These are phyloP conservation scores for Orchestia grillus DNA, from an alignment of 1,140 invertebrate genomes.

Conservation along the genomic window DNA sequence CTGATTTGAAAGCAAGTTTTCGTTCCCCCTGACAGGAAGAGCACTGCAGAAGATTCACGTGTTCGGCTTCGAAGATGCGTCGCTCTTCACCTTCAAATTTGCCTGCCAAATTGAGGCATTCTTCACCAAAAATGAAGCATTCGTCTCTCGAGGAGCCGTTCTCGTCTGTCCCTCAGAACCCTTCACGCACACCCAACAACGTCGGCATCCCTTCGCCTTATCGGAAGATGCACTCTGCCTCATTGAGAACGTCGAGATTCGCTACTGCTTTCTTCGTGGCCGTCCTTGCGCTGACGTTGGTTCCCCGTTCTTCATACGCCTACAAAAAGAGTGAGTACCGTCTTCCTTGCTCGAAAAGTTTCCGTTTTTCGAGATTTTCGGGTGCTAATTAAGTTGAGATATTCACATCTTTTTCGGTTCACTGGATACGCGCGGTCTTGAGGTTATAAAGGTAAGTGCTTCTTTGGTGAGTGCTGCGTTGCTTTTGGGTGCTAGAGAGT, in stretches of 20 bases:
- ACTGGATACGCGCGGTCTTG: too few relatives aligned
- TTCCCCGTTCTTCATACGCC: neutral
- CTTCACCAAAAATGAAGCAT: constrained; percentile 34
- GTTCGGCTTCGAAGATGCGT: neutral
- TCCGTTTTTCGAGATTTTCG: neutral
- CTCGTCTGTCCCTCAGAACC: neutral
- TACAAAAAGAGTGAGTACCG: constrained; percentile 32
- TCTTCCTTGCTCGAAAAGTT: neutral
- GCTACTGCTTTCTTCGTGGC: neutral
- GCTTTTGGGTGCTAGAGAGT: too few relatives aligned
- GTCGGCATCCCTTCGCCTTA: neutral
- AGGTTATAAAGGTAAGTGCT: too few relatives aligned
- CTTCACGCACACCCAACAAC: neutral
- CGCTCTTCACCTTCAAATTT: constrained; percentile 6
- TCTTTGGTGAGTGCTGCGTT: too few relatives aligned
- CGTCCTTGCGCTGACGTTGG: neutral
- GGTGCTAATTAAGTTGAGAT: neutral
- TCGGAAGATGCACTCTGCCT: neutral
- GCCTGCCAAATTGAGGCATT: constrained; percentile 20
- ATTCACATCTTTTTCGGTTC: neutral
- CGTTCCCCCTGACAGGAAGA: constrained; percentile 17
- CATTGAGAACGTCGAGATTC: neutral
- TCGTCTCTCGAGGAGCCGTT: neutral
- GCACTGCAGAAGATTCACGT: constrained; percentile 26
- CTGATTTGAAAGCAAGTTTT: neutral